Conservation (phyloP, 2,888 invertebrate species). For the Trissolcus brochymenae region DNA sequence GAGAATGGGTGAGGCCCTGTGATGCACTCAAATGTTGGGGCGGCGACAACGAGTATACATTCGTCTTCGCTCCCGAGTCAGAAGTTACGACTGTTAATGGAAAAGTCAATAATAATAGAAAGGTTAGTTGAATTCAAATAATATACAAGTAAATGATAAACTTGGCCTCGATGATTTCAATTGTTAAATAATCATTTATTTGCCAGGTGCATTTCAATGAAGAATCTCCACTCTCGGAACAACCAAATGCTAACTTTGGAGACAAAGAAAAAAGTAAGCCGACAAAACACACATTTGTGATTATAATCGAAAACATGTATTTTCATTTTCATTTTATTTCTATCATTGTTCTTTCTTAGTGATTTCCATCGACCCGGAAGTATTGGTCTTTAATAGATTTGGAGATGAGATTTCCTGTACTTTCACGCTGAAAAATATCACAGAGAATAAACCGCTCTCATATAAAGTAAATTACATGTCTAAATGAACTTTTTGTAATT, state of each 20-base stretch:
- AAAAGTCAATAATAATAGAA: constrained; percentile 77
- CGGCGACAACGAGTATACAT: constrained; percentile 85
- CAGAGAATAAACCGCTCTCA: constrained; percentile 80
- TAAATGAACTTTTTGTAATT: background rate
- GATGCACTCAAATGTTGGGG: constrained; percentile 89
- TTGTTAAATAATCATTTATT: constrained; percentile 2
- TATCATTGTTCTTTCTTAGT: constrained; percentile 60
- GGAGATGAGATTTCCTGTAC: constrained; percentile 83
- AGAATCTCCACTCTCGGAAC: constrained; percentile 79
- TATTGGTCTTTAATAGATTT: constrained; percentile 83
- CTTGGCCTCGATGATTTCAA: background rate
- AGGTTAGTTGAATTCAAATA: constrained; percentile 68
- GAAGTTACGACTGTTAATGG: constrained; percentile 65
- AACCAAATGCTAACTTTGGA: constrained; percentile 66
- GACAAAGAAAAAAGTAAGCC: constrained; percentile 62
- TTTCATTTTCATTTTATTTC: background rate
- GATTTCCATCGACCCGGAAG: constrained; percentile 78
- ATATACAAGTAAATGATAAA: background rate
- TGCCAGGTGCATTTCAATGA: constrained; percentile 83
- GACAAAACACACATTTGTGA: background rate
- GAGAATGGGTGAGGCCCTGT: constrained; percentile 84
- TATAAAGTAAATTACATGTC: constrained; percentile 80
- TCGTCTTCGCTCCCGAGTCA: constrained; percentile 83
- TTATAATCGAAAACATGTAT: background rate
- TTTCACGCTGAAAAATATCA: constrained; percentile 82